Evolutionary conservation across 1,140 invertebrate genomes (phyloP), one percentile per base, ranked within the genome.

Genomic region (Lordiphosa clarofinis): DNA sequence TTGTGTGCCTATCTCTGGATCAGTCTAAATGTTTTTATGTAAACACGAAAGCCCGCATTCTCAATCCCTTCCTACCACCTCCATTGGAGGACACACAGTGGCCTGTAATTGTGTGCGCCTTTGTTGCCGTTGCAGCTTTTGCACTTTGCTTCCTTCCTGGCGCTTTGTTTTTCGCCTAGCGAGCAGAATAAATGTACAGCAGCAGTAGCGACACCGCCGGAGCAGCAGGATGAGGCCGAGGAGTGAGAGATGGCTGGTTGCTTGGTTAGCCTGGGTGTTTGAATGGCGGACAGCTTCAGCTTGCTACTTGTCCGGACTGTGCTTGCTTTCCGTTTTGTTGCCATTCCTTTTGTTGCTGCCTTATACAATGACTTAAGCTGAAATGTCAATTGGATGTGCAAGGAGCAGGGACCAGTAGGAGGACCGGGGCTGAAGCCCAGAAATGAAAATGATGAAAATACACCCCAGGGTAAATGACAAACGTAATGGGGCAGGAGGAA

Each of bases 311-410:
- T 71, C 60, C 56, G 50, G 54, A 54, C 49, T 56, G 56, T 64
- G 65, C 57, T 69, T 69, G 65, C 66, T 38, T 69, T 69, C 66
- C 66, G 66, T 68, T 69, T 69, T 69, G 56, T 61, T 67, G 59
- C 44, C 64, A 48, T 56, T 73, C 43, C 53, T 59, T 73, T 67
- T 68, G 63, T 52, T 76, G 66, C 53, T 78, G 67, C 72, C 54
- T 65, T 59, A 76, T 71, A 82, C 67, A 82, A 82, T 82, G 78
- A 82, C 78, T 82, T 82, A 82, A 82, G 76, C 76, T 82, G 78
- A 82, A 82, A 82, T 82, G 76, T 82, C 76, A 82, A 82, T 82
- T 82, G 76, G 76, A 84, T 81, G 73, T 75, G 76, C 76, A 67
- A 12, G 35, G 21, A 61, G 43, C 24, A 57, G 15, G 39, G 46